Evolutionary conservation across 2,888 invertebrate genomes (phyloP), one percentile per base, ranked within the genome.

Genomic region (Yponomeuta cagnagella): DNA sequence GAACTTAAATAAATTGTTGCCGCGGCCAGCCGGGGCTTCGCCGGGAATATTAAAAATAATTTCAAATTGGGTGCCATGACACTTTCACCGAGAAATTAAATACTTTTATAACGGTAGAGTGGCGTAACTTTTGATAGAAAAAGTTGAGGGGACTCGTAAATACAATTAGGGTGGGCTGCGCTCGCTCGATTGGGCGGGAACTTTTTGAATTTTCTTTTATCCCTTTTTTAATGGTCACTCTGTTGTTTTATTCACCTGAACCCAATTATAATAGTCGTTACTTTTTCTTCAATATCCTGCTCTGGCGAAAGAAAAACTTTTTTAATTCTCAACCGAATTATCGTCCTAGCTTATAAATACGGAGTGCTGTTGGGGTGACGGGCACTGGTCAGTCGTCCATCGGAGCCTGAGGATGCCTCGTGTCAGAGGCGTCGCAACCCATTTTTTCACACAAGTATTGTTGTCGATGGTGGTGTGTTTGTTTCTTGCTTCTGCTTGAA

Each of bases 111-210:
- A 81, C 79, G 76, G 77, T 79, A 79, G 78, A 81, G 80, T 78
- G 76, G 75, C 78, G 79, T 78, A 89, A 89, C 84, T 88, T 87
- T 88, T 85, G 88, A 89, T 89, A 87, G 89, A 89, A 90, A 90
- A 90, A 90, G 89, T 90, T 90, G 76, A 37, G 72, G 76, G 77
- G 77, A 79, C 79, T 84, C 87, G 85, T 89, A 88, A 90, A 89
- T 86, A 88, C 84, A 87, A 89, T 89, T 88, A 89, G 81, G 82
- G 75, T 75, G 74, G 74, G 30, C 71, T 52, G 74, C 80, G 77
- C 81, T 75, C 81, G 79, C 81, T 80, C 84, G 80, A 89, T 87
- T 80, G 81, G 76, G 77, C 77, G 73, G 75, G 74, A 84, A 83
- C 80, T 86, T 87, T 83, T 77, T 80, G 81, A 83, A 81, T 81